phyloP scores from a whole-genome alignment of 1,140 invertebrate species.

The Galendromus occidentalis region DNA sequence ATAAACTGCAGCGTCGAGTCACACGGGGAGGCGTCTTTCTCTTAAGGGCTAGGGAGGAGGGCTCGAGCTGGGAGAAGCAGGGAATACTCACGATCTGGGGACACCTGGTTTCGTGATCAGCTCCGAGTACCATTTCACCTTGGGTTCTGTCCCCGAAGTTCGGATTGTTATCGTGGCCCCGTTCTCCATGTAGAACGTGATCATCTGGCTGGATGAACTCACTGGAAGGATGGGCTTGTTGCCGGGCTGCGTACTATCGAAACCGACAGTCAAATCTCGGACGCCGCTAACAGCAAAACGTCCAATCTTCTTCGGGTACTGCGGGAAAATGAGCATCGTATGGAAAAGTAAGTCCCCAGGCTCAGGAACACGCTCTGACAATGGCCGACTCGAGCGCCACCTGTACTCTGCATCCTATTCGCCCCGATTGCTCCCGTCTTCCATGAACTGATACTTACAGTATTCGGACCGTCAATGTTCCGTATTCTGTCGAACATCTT shows the following conservation, averaged over 20 bases:
- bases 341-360: too few species aligned
- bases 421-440: too few species aligned
- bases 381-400: too few species aligned
- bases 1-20: background rate
- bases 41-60: background rate
- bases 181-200: constrained; percentile 80
- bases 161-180: constrained; percentile 67
- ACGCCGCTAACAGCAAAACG: constrained; percentile 49
- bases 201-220: constrained; percentile 68
- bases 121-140: constrained; percentile 94
- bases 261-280: constrained; percentile 71
- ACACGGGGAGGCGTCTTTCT: too few species aligned
- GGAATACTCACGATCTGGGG: constrained; percentile 12
- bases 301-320: constrained; percentile 53
- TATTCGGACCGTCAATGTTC: constrained; percentile 42
- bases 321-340: too few species aligned
- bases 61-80: background rate
- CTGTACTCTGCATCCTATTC: too few species aligned
- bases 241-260: constrained; percentile 50
- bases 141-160: constrained; percentile 95
- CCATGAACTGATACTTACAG: constrained; percentile 34
- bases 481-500: constrained; percentile 61
- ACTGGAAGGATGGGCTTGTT: constrained; percentile 49
- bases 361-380: too few species aligned
- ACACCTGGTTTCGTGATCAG: constrained; percentile 38